Evolutionary conservation across 2,113 vertebrate genomes (phyloP).

Genomic region (Petrocephalus zakoni): DNA sequence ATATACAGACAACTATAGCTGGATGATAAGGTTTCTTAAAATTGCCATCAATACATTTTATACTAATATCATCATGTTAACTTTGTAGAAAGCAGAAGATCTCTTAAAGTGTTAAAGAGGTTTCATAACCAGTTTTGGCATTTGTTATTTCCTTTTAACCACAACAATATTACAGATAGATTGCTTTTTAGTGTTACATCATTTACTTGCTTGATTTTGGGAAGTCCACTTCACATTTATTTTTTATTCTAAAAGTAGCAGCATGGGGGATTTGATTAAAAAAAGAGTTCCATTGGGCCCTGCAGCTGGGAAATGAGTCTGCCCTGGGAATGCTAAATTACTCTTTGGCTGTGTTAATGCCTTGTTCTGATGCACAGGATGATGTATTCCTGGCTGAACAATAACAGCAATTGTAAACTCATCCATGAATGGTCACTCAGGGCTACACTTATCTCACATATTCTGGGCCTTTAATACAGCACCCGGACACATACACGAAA

Average conservation of each 20-base stretch:
- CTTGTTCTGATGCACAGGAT: constrained; percentile 2
- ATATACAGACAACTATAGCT: not conserved
- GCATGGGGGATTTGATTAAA: constrained; percentile 12
- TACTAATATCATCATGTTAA: not conserved
- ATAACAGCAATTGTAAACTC: constrained; percentile 9
- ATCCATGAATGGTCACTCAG: constrained; percentile 12
- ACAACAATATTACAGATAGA: constrained; percentile 8
- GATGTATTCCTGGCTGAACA: not conserved
- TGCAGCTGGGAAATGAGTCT: constrained; percentile 2
- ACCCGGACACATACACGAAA: not conserved
- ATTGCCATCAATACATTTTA: not conserved
- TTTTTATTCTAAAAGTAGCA: constrained; percentile 8
- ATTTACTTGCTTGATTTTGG: not conserved
- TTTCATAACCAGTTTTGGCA: not conserved
- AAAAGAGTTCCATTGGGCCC: not conserved
- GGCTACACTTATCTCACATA: not conserved
- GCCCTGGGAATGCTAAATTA: constrained; percentile 1
- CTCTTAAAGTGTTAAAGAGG: not conserved
- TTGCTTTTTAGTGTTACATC: not conserved
- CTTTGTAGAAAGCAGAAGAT: not conserved
- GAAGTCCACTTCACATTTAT: constrained; percentile 10
- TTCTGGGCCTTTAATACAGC: not conserved
- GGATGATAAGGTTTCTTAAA: not conserved
- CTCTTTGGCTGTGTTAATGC: not conserved
- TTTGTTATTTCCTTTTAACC: not conserved